A percentile compares a stretch with the other conserved stretches of the same genome.
These are phyloP conservation scores for Trachurus trachurus DNA, from an alignment of 2,797 vertebrate species.

Conservation along the genomic window DNA sequence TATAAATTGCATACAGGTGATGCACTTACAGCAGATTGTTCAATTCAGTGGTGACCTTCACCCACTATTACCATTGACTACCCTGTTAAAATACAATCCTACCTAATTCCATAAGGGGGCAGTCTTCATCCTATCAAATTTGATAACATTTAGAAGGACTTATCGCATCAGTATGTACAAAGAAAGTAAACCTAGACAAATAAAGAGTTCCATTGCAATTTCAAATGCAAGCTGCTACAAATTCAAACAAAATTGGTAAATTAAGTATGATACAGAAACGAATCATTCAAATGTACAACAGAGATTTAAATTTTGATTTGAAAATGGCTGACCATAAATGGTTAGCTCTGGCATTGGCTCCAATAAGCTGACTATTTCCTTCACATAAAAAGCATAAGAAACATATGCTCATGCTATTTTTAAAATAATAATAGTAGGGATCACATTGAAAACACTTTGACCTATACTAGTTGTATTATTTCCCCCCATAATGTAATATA, in stretches of 20 bases:
- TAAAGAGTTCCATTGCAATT: no score
- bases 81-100: conserved; percentile 22
- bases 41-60: conserved; percentile 58
- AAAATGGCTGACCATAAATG: neutral
- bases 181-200: no score
- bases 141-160: neutral
- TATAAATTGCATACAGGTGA: conserved; percentile 68
- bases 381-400: neutral
- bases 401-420: no score
- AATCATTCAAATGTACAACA: neutral
- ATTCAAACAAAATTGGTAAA: no score
- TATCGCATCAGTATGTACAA: neutral
- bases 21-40: conserved; percentile 40
- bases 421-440: no score
- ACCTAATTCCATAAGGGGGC: conserved; percentile 61
- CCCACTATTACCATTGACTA: neutral
- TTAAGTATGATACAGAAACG: neutral
- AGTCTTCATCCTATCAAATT: conserved; percentile 30
- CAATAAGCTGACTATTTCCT: neutral
- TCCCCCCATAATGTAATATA: neutral
- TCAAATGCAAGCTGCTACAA: no score
- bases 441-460: neutral
- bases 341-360: neutral
- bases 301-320: neutral
- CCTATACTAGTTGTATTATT: neutral